Evolutionary conservation across 1,140 invertebrate genomes (phyloP).

Genomic region (Drosophila athabasca): DNA sequence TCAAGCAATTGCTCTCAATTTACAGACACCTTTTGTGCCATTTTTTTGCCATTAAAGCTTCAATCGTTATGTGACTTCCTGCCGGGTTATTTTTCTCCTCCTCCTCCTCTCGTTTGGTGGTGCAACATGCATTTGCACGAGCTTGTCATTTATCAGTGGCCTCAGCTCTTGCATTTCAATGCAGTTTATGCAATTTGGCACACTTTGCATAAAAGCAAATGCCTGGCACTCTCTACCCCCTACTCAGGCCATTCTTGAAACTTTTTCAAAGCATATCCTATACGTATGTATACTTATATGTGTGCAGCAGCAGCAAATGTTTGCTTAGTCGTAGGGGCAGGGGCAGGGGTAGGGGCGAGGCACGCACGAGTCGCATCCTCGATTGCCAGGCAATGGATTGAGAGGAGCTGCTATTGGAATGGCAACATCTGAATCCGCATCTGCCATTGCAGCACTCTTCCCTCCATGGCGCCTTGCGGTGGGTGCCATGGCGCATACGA

Average conservation of each 20-base stretch:
- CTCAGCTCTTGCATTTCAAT: conserved; percentile 54
- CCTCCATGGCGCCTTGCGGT: conserved; percentile 47
- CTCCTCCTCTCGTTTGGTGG: conserved; percentile 2
- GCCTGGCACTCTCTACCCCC: conserved; percentile 10
- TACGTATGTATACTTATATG: conserved; percentile 9
- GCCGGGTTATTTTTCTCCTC: no score
- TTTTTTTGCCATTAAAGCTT: conserved; percentile 12
- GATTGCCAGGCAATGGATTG: conserved; percentile 59
- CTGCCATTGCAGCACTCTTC: conserved; percentile 5
- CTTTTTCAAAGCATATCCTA: conserved; percentile 1
- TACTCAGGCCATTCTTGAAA: neutral
- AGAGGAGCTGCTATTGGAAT: conserved; percentile 29
- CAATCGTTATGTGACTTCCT: conserved; percentile 15
- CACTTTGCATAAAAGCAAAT: conserved; percentile 73
- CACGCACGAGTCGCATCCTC: conserved; percentile 42
- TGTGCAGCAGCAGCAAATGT: conserved; percentile 32
- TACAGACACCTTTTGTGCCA: conserved; percentile 22
- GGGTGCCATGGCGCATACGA: conserved; percentile 46
- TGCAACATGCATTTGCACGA: conserved; percentile 39
- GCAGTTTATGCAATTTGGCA: conserved; percentile 57
- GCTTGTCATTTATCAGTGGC: conserved; percentile 63
- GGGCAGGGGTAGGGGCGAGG: neutral
- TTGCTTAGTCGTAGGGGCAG: conserved; percentile 48
- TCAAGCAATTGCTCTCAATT: conserved; percentile 31
- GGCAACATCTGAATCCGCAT: conserved; percentile 5